Percentiles rank a stretch among this genome's conserved stretches.
Conservation (phyloP, 2,888 invertebrate species). For the Piscicola geometra region DNA sequence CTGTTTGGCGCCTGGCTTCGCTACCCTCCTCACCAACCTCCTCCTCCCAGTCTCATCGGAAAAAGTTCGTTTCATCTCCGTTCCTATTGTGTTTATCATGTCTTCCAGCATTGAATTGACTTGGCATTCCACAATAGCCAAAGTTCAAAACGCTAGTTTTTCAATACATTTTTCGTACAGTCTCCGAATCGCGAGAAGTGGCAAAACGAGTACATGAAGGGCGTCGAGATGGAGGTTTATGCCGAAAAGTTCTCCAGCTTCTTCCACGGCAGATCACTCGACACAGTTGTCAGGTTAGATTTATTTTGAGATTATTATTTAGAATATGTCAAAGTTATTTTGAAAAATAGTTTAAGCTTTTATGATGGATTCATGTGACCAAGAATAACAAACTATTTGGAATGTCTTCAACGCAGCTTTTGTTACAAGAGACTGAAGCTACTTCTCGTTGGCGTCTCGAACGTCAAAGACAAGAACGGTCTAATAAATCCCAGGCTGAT, state of each 20-base stretch:
- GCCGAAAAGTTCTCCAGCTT: constrained; percentile 61
- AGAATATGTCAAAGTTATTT: constrained; percentile 4
- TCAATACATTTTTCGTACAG: no score
- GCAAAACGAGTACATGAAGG: constrained; percentile 45
- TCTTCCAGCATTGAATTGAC: no score
- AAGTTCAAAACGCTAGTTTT: no score
- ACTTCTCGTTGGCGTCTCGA: neutral
- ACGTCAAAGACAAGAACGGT: constrained; percentile 17
- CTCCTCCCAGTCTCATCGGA: constrained; percentile 59
- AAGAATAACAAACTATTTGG: neutral
- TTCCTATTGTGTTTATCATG: no score
- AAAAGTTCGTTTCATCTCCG: constrained; percentile 36
- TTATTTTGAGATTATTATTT: neutral
- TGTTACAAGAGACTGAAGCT: constrained; percentile 14
- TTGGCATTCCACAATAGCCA: no score
- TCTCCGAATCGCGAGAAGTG: constrained; percentile 34
- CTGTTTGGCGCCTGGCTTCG: constrained; percentile 95
- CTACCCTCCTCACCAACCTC: constrained; percentile 98
- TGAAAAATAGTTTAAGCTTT: neutral
- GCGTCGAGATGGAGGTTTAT: constrained; percentile 15
- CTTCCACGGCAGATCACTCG: constrained; percentile 97
- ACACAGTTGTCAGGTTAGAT: constrained; percentile 96
- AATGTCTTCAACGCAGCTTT: neutral
- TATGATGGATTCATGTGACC: neutral
- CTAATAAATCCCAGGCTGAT: neutral